Base-by-base conservation (phyloP, 2,888 invertebrate genomes). In the Thymelicus lineola region DNA sequence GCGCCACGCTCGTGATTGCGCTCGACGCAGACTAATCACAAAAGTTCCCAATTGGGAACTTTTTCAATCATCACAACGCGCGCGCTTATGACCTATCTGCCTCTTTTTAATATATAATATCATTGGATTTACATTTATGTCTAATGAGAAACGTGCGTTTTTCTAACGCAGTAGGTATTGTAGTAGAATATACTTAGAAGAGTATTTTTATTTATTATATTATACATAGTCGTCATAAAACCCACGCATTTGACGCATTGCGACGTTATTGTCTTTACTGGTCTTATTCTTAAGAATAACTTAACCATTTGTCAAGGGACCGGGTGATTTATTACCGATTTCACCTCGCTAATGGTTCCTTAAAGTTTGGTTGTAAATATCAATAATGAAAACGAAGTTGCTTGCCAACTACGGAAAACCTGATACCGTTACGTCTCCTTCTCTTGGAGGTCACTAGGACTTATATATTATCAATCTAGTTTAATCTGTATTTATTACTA, bases 191-290 rank as follows among this genome's bases (percentile, higher is more conserved):
- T 20, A 53, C 10, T 12, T 53, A 12, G 53, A 53, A 53, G 4
- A 20, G 48, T 48, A 46, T 62, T 62, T 35, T 48, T 62, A 50
- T 35, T 48, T 62, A 50, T 17, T 7, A 15, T 48, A 48, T 48
- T 48, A 48, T n/a, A n/a, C n/a, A n/a, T 53, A 53, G 48, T 48
- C 48, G 46, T 61, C 61, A 48, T 73, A 70, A 64, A 71, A 65
- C 70, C 68, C 66, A 70, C 69, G 72, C 67, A 36, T 72, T 64
- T 72, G 74, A 72, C 75, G 74, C 72, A 75, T 70, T 74, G 76
- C 72, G 72, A 62, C 61, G 61, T 48, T 48, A n/a, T 28, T 62
- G 48, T 45, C 35, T 46, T 35, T 62, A 62, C 61, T 35, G 46
- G 28, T 61, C 35, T 42, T 60, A 46, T 48, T 62, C 61, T 35